Evolutionary conservation across 2,888 invertebrate genomes (phyloP).

Genomic region (Temnothorax ravouxi): DNA sequence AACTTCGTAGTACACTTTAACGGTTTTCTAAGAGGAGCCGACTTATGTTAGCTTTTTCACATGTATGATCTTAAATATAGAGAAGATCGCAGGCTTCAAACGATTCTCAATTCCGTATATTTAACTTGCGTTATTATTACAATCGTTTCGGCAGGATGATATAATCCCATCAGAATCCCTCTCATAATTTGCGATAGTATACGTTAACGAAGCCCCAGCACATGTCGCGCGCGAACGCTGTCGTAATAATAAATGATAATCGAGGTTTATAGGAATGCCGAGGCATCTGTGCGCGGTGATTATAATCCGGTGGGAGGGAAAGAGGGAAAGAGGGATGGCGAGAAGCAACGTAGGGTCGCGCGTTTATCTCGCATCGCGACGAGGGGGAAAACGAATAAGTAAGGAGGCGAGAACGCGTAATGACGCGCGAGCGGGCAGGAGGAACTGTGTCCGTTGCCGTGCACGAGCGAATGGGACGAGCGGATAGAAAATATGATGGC

Average conservation of each 20-base stretch:
- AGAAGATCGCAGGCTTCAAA: neutral
- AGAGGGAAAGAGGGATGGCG: neutral
- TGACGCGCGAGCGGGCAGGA: conserved; percentile 53
- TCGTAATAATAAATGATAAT: conserved; percentile 45
- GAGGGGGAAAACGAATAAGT: conserved; percentile 58
- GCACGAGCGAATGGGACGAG: conserved; percentile 61
- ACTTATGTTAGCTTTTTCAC: neutral
- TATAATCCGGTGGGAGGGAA: conserved; percentile 11
- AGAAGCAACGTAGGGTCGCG: conserved; percentile 7
- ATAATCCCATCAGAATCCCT: conserved; percentile 32
- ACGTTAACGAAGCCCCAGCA: conserved; percentile 44
- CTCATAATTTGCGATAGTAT: conserved; percentile 39
- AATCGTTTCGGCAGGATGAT: conserved; percentile 27
- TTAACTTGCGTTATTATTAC: conserved; percentile 22
- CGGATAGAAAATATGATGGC: conserved; percentile 82
- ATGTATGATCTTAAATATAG: neutral
- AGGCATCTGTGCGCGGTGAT: conserved; percentile 34
- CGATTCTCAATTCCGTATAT: neutral
- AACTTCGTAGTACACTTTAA: neutral
- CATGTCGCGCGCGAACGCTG: conserved; percentile 32
- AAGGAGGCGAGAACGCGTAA: conserved; percentile 63
- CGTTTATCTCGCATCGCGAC: conserved; percentile 14
- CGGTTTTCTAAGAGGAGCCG: neutral
- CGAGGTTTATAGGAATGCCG: conserved; percentile 40
- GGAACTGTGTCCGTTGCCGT: conserved; percentile 18